Conservation (phyloP, 2,888 invertebrate genomes). For the Myathropa florea region DNA sequence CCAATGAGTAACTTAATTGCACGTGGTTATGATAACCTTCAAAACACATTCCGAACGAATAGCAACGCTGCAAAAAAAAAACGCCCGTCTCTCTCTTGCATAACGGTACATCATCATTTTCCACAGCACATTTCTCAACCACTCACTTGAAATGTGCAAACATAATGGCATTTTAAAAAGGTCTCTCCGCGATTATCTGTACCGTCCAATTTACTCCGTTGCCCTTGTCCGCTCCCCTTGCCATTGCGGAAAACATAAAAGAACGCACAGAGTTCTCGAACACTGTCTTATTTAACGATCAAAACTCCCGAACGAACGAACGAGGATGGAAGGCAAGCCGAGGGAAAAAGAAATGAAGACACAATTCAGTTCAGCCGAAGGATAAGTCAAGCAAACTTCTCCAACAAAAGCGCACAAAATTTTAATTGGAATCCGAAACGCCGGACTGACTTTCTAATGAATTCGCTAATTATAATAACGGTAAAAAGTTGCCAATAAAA, state of each 20-base stretch:
- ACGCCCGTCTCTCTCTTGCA: too few relatives aligned
- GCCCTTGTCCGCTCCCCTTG: not conserved
- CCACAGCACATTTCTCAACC: not conserved
- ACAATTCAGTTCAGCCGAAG: not conserved
- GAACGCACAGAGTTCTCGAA: not conserved
- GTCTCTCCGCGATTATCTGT: slow-evolving; percentile 49
- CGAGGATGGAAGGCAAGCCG: not conserved
- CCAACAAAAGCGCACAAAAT: slow-evolving; percentile 36
- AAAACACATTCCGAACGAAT: too few relatives aligned
- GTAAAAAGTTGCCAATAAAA: slow-evolving; percentile 47
- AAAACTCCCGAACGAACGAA: slow-evolving; percentile 18
- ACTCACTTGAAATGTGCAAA: slow-evolving; percentile 24
- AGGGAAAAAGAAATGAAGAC: not conserved
- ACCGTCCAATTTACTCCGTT: slow-evolving; percentile 34
- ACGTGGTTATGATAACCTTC: too few relatives aligned
- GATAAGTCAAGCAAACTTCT: not conserved
- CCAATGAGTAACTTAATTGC: too few relatives aligned
- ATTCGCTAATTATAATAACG: slow-evolving; percentile 72
- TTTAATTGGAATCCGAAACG: slow-evolving; percentile 72
- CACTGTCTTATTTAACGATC: slow-evolving; percentile 70
- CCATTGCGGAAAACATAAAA: not conserved
- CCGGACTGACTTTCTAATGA: slow-evolving; percentile 71
- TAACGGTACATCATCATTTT: not conserved
- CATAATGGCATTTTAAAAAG: slow-evolving; percentile 59
- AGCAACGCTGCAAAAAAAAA: too few relatives aligned